Conservation (phyloP, 2,113 vertebrate genomes). For the Dicerorhinus sumatrensis region DNA sequence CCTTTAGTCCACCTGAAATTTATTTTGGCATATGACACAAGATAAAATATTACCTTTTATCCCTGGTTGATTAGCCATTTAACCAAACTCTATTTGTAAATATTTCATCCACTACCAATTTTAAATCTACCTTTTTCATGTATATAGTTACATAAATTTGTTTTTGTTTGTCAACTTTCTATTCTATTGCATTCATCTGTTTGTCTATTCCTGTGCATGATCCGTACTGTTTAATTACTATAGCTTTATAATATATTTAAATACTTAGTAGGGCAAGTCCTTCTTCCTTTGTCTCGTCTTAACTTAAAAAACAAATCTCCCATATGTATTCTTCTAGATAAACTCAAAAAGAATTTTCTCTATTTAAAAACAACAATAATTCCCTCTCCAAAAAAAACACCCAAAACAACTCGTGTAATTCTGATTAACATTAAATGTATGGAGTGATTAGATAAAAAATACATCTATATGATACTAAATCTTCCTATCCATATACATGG, state of each 20-base stretch:
- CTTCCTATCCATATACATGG: not conserved
- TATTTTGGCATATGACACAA: not conserved
- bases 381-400: not conserved
- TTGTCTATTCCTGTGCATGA: not conserved
- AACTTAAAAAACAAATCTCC: not conserved
- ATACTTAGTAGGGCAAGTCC: not conserved
- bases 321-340: constrained; percentile 22
- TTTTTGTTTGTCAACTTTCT: not conserved
- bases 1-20: not conserved
- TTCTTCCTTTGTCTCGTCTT: not conserved
- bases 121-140: not conserved
- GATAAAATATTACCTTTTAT: not conserved
- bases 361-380: not conserved
- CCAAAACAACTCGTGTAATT: not conserved
- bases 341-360: not conserved
- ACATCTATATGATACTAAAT: not conserved
- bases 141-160: not conserved
- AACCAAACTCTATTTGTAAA: not conserved
- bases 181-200: not conserved
- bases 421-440: not conserved
- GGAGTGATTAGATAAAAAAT: not conserved
- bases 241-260: not conserved
- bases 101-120: not conserved
- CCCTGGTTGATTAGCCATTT: not conserved
- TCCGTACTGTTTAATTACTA: not conserved